Evolutionary conservation across 2,113 vertebrate genomes (phyloP).

Genomic region (Microtus richardsoni): DNA sequence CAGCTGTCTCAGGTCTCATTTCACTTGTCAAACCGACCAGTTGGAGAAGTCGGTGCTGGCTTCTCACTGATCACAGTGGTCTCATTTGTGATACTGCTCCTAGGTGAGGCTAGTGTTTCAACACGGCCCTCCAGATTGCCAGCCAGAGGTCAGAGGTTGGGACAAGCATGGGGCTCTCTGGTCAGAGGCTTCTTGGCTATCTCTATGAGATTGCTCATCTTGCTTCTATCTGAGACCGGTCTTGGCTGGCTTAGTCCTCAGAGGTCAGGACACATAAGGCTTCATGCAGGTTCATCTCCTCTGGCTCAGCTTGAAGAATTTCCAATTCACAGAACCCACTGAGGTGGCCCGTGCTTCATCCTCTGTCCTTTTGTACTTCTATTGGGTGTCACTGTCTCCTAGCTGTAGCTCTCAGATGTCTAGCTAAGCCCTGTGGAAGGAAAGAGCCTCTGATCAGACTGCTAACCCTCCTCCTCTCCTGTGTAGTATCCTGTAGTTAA

Average conservation of each 20-base stretch:
- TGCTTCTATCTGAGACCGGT: neutral
- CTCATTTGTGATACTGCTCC: neutral
- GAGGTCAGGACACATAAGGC: neutral
- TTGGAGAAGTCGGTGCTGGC: neutral
- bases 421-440: neutral
- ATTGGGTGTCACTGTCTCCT: neutral
- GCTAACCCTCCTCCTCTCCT: neutral
- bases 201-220: neutral
- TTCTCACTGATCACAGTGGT: neutral
- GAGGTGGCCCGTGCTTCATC: neutral
- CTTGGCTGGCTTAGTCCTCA: neutral
- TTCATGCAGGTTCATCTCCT: neutral
- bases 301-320: neutral
- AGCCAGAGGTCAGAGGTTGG: neutral
- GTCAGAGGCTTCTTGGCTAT: neutral
- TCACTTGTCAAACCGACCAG: neutral
- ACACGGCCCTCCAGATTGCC: neutral
- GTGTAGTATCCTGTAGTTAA: neutral
- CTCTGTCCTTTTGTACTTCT: neutral
- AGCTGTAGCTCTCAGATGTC: neutral
- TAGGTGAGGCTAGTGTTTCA: neutral
- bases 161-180: neutral
- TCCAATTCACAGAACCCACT: neutral
- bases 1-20: no score
- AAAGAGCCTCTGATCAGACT: neutral